Evolutionary conservation across 2,797 vertebrate genomes (phyloP).

Genomic region (Sardinella longiceps): DNA sequence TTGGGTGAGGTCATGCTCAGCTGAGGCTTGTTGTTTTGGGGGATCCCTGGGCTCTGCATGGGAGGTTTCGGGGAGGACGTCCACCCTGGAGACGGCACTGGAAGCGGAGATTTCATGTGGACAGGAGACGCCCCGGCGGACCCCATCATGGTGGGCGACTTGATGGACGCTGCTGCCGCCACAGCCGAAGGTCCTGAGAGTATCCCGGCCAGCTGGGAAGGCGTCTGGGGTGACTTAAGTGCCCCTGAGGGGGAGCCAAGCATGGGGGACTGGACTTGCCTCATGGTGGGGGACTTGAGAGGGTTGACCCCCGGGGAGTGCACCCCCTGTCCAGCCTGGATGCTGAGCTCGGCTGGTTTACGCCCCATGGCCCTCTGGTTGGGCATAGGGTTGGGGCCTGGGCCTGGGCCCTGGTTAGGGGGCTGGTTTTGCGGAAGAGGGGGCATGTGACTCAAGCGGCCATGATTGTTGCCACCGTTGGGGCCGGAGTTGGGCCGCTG

Average conservation of each 20-base stretch:
- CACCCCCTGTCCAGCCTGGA: slow-evolving; percentile 84
- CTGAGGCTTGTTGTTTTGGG: slow-evolving; percentile 89
- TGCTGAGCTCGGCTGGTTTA: slow-evolving; percentile 93
- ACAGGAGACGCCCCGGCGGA: slow-evolving; percentile 98
- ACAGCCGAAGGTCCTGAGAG: slow-evolving; percentile 88
- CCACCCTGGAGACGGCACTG: slow-evolving; percentile 97
- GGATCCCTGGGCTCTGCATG: slow-evolving; percentile 97
- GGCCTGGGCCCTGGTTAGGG: slow-evolving; percentile 78
- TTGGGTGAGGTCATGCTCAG: slow-evolving; percentile 96
- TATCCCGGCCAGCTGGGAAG: slow-evolving; percentile 97
- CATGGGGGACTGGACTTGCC: slow-evolving; percentile 98
- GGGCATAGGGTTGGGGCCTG: slow-evolving; percentile 51
- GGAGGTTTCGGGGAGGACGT: slow-evolving; percentile 97
- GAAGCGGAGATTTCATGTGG: slow-evolving; percentile 99
- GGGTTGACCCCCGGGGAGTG: slow-evolving; percentile 96
- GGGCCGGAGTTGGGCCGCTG: slow-evolving; percentile 82
- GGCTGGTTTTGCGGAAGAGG: slow-evolving; percentile 70
- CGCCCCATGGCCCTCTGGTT: slow-evolving; percentile 84
- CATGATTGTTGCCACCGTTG: slow-evolving; percentile 77
- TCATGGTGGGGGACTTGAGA: slow-evolving; percentile 94
- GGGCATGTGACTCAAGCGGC: slow-evolving; percentile 95
- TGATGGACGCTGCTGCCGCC: slow-evolving; percentile 86
- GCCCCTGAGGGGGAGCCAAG: slow-evolving; percentile 97
- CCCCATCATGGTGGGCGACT: slow-evolving; percentile 97
- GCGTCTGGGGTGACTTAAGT: slow-evolving; percentile 98